Percentiles rank a stretch among this genome's conserved stretches.
These are phyloP conservation scores for Leuciscus waleckii DNA, from an alignment of 2,797 vertebrate species.

Conservation along the genomic window DNA sequence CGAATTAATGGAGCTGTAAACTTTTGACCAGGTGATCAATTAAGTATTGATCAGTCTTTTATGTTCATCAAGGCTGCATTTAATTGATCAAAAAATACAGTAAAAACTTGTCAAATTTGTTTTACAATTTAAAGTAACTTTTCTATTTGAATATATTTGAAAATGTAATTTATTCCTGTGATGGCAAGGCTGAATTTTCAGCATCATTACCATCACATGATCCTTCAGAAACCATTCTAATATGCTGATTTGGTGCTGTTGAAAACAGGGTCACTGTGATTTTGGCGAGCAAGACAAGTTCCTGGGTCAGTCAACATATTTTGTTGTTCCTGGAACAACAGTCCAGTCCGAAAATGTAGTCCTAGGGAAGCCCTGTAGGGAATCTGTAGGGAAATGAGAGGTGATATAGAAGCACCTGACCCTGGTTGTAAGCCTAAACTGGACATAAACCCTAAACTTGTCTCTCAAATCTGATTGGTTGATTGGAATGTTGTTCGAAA, in stretches of 20 bases:
- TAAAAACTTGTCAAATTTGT: not conserved
- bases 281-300: not conserved
- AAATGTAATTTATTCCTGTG: not conserved
- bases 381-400: not conserved
- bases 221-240: not conserved
- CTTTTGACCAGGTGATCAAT: not conserved
- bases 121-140: not conserved
- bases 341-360: not conserved
- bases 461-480: not conserved
- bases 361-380: not conserved
- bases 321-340: not conserved
- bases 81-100: not conserved
- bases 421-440: not conserved
- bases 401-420: not conserved
- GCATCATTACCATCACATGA: not conserved
- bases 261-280: not conserved
- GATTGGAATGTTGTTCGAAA: not conserved
- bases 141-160: not conserved
- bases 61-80: not conserved
- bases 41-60: not conserved
- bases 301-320: not conserved
- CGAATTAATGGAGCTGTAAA: slow-evolving; percentile 1
- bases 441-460: not conserved
- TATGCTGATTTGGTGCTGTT: not conserved
- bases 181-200: not conserved